Percentiles rank a stretch among this genome's conserved stretches.
phyloP scores from a whole-genome alignment of 2,888 invertebrate species.

The Clunio marinus region DNA sequence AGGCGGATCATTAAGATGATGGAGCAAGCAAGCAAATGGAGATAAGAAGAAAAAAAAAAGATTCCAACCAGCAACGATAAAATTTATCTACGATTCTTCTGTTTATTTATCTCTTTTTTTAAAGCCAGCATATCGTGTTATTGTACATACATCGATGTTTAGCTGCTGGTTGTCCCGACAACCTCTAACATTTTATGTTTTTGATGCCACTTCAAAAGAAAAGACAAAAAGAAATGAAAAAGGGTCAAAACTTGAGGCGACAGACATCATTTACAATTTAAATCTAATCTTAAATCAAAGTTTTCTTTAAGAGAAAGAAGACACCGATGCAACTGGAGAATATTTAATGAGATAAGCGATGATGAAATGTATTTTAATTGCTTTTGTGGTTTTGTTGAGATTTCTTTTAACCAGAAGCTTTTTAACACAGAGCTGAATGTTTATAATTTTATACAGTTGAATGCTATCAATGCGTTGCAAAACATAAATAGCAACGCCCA shows the following conservation, averaged over 20 bases:
- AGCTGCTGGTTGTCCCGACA: conserved; percentile 13
- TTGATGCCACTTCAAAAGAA: conserved; percentile 9
- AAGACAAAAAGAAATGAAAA: neutral
- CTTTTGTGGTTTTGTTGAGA: no score
- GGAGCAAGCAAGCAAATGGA: no score
- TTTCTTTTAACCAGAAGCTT: no score
- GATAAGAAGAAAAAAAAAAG: neutral
- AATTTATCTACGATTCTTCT: conserved; percentile 2
- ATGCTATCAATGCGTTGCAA: conserved; percentile 33
- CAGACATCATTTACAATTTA: conserved; percentile 20
- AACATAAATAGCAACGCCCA: conserved; percentile 39
- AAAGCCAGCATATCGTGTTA: conserved; percentile 1
- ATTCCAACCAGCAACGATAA: neutral
- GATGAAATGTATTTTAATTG: conserved; percentile 3
- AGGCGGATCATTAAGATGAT: conserved; percentile 1
- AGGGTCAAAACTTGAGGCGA: conserved; percentile 16
- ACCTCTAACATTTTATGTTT: neutral
- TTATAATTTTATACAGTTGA: no score
- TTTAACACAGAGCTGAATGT: no score
- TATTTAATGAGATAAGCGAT: no score
- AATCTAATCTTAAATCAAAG: neutral
- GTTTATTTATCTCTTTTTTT: neutral
- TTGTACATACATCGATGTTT: no score
- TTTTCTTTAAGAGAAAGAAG: no score
- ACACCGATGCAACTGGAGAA: no score